phyloP scores from a whole-genome alignment of 2,888 invertebrate genomes.

The Scaptomyza tumidula region DNA sequence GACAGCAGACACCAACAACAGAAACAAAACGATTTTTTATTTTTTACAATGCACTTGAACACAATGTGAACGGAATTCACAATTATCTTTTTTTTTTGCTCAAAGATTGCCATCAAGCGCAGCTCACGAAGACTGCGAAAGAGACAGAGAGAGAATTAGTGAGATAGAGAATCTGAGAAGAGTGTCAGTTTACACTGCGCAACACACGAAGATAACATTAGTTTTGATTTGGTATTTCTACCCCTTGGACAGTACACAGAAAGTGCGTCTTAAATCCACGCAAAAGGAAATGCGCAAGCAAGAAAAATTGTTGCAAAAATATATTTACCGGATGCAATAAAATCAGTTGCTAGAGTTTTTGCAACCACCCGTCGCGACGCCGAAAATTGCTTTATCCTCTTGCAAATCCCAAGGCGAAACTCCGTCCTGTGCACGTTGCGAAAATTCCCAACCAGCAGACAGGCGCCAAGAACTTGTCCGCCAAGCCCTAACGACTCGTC shows the following conservation, averaged over 20 bases:
- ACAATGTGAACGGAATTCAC: slow-evolving; percentile 65
- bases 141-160: slow-evolving; percentile 3
- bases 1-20: slow-evolving; percentile 35
- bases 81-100: slow-evolving; percentile 39
- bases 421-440: slow-evolving; percentile 5
- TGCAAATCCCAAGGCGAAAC: slow-evolving; percentile 39
- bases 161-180: slow-evolving; percentile 1
- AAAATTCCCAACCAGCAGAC: slow-evolving; percentile 10
- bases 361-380: slow-evolving; percentile 61
- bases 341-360: slow-evolving; percentile 40
- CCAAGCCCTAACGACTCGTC: slow-evolving; percentile 10
- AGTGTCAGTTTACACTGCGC: not conserved
- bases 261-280: slow-evolving; percentile 33
- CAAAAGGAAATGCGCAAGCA: not conserved
- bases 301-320: slow-evolving; percentile 21
- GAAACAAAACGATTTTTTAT: slow-evolving; percentile 18
- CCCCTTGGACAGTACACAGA: slow-evolving; percentile 6
- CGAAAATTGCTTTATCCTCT: slow-evolving; percentile 25
- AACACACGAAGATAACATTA: not conserved
- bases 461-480: slow-evolving; percentile 40
- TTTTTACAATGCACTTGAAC: slow-evolving; percentile 59
- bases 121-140: slow-evolving; percentile 5
- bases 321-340: slow-evolving; percentile 59
- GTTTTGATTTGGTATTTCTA: slow-evolving; percentile 9
- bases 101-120: slow-evolving; percentile 33